Percentiles rank a stretch among this genome's conserved stretches.
These are phyloP conservation scores for Caenorhabditis briggsae DNA, from an alignment of 1,140 invertebrate genomes.

Conservation along the genomic window DNA sequence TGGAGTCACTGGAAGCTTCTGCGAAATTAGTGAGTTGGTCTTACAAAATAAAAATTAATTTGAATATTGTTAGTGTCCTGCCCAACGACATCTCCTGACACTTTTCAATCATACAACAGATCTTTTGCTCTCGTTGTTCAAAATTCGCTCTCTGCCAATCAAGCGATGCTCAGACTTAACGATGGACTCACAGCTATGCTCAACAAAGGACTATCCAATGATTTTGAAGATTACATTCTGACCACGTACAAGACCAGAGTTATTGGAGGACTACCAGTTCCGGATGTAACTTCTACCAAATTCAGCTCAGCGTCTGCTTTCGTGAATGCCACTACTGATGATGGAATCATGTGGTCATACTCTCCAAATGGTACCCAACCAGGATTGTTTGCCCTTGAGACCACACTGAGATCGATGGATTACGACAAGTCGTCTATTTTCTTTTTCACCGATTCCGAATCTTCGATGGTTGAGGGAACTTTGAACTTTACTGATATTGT, in stretches of 20 bases:
- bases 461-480: background rate
- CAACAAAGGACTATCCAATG: constrained; percentile 9
- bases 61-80: background rate
- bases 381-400: constrained; percentile 21
- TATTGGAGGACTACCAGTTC: background rate
- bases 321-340: constrained; percentile 5
- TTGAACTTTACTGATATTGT: constrained; percentile 22
- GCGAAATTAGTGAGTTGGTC: constrained; percentile 22
- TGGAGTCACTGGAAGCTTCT: constrained; percentile 31
- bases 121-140: constrained; percentile 46
- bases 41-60: background rate
- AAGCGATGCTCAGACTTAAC: background rate
- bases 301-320: constrained; percentile 30
- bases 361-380: constrained; percentile 39
- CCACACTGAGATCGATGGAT: constrained; percentile 45
- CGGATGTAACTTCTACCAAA: constrained; percentile 8
- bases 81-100: background rate
- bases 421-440: constrained; percentile 42
- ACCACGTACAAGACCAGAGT: constrained; percentile 31
- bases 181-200: background rate
- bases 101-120: constrained; percentile 32
- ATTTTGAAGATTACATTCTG: constrained; percentile 35
- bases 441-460: constrained; percentile 32
- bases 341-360: constrained; percentile 17
- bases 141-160: constrained; percentile 22